phyloP scores from a whole-genome alignment of 1,140 invertebrate genomes.

The Maniola jurtina region DNA sequence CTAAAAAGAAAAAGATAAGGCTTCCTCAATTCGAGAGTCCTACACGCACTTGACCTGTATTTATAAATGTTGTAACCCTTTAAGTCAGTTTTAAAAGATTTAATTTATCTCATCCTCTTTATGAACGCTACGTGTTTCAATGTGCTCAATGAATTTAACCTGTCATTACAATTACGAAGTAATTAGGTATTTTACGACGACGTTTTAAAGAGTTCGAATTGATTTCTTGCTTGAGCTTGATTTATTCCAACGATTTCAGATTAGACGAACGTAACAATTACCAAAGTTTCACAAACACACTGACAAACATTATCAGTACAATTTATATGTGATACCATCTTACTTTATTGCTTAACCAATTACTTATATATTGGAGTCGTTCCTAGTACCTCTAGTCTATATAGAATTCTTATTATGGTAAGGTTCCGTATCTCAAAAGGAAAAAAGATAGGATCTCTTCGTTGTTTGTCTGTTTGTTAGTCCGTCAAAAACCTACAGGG shows the following conservation, averaged over 20 bases:
- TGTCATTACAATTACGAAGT: conserved; percentile 42
- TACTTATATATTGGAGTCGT: background rate
- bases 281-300: conserved; percentile 15
- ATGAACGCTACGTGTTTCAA: conserved; percentile 21
- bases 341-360: background rate
- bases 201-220: conserved; percentile 44
- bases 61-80: conserved; percentile 8
- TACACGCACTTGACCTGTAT: background rate
- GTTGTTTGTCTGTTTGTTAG: too few relatives aligned
- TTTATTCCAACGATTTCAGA: conserved; percentile 47
- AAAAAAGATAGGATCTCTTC: too few relatives aligned
- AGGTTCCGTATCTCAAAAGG: too few relatives aligned
- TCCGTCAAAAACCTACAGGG: too few relatives aligned
- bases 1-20: background rate
- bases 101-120: conserved; percentile 22
- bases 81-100: conserved; percentile 22
- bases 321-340: background rate
- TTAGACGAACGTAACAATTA: conserved; percentile 58
- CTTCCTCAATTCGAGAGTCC: background rate
- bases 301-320: background rate
- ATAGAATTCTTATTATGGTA: too few relatives aligned
- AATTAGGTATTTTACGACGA: conserved; percentile 40
- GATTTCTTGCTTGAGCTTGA: conserved; percentile 45
- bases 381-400: too few relatives aligned
- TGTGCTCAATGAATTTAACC: conserved; percentile 35